A percentile compares a stretch with the other conserved stretches of the same genome.
These are phyloP conservation scores for Brenthis ino DNA, from an alignment of 2,888 invertebrate species.

Conservation along the genomic window DNA sequence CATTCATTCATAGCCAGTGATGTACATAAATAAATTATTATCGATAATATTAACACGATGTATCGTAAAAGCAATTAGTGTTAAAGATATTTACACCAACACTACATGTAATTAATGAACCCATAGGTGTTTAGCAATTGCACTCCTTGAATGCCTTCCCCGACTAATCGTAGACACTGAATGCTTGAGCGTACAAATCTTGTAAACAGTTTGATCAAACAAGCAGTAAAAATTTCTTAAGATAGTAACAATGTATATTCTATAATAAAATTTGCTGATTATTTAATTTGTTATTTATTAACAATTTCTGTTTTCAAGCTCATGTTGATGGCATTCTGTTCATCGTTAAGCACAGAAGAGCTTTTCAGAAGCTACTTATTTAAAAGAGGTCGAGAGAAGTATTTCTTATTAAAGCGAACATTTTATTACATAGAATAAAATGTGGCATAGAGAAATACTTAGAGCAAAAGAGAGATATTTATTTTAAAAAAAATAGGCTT, in stretches of 20 bases:
- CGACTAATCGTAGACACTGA: constrained; percentile 16
- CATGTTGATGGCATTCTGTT: too few species aligned
- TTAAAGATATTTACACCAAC: constrained; percentile 31
- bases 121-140: constrained; percentile 38
- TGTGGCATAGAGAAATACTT: too few species aligned
- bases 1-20: constrained; percentile 43
- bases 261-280: not conserved
- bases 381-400: too few species aligned
- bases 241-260: not conserved
- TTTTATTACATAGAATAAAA: too few species aligned
- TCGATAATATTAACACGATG: constrained; percentile 39
- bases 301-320: too few species aligned
- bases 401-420: too few species aligned
- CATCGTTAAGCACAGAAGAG: too few species aligned
- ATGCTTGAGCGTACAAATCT: constrained; percentile 16
- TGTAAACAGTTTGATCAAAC: constrained; percentile 17
- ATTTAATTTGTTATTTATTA: too few species aligned
- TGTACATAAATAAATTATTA: constrained; percentile 38
- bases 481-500: too few species aligned
- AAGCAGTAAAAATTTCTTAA: constrained; percentile 8
- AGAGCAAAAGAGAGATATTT: too few species aligned
- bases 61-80: constrained; percentile 41
- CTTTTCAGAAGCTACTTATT: too few species aligned
- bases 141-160: constrained; percentile 17
- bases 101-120: constrained; percentile 37